Conservation (phyloP, 1,140 invertebrate genomes). For the Popillia japonica region DNA sequence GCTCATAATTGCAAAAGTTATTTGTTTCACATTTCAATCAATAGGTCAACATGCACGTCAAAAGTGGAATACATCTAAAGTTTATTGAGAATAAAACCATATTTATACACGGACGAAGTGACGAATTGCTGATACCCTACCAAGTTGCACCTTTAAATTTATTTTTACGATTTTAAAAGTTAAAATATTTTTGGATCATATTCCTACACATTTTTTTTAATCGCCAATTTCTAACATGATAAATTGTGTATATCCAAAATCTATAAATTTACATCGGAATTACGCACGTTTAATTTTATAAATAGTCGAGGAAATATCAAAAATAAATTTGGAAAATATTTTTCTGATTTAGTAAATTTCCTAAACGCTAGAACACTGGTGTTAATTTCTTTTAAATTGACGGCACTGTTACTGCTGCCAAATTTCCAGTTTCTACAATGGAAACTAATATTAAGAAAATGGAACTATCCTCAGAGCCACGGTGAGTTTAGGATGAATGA, state of each 20-base stretch:
- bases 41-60: constrained; percentile 13
- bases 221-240: too few species aligned
- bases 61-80: not conserved
- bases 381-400: constrained; percentile 19
- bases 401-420: not conserved
- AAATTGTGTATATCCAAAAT: not conserved
- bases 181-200: constrained; percentile 1
- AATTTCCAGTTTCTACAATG: too few species aligned
- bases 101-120: constrained; percentile 6
- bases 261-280: not conserved
- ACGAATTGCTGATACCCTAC: not conserved
- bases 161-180: constrained; percentile 18
- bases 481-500: too few species aligned
- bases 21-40: constrained; percentile 26
- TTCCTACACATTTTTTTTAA: constrained; percentile 9
- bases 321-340: constrained; percentile 20
- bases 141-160: not conserved
- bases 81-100: constrained; percentile 25
- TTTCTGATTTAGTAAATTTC: not conserved
- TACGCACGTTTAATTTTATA: not conserved
- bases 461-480: too few species aligned
- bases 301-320: not conserved
- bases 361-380: not conserved
- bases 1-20: constrained; percentile 18
- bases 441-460: too few species aligned